These are phyloP conservation scores for Neolamprologus modestus DNA, from an alignment of 2,113 vertebrate genomes.

Conservation along the genomic window DNA sequence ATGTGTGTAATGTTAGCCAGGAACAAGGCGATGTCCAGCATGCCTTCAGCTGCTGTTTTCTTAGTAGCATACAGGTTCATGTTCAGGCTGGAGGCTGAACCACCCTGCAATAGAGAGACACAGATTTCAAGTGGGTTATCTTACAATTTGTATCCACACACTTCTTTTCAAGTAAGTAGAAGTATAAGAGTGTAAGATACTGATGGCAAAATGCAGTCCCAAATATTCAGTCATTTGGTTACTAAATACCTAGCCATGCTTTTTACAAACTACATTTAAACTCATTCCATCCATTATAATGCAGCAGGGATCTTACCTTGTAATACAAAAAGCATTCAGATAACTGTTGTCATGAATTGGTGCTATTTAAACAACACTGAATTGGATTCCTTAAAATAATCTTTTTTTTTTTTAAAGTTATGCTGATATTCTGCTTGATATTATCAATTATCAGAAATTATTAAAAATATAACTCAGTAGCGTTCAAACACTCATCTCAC, in stretches of 20 bases:
- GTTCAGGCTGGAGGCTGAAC: constrained; percentile 64
- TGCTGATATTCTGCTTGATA: neutral
- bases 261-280: neutral
- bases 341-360: neutral
- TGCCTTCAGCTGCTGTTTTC: constrained; percentile 86
- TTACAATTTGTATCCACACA: neutral
- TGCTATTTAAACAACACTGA: neutral
- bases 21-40: constrained; percentile 86
- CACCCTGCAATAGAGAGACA: constrained; percentile 19
- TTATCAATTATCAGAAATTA: neutral
- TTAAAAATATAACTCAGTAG: neutral
- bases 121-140: neutral
- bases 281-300: neutral
- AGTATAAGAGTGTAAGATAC: neutral
- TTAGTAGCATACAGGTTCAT: constrained; percentile 89
- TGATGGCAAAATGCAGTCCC: neutral
- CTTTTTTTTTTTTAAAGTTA: neutral
- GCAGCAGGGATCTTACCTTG: neutral
- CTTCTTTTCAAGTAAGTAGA: neutral
- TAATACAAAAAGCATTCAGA: neutral
- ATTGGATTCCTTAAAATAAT: neutral
- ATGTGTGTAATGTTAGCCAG: constrained; percentile 85
- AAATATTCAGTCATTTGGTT: neutral
- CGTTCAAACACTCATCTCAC: neutral
- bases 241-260: neutral